Percentiles rank a stretch among this genome's conserved stretches.
phyloP scores from a whole-genome alignment of 2,797 vertebrate genomes.

The Oreochromis grahami region DNA sequence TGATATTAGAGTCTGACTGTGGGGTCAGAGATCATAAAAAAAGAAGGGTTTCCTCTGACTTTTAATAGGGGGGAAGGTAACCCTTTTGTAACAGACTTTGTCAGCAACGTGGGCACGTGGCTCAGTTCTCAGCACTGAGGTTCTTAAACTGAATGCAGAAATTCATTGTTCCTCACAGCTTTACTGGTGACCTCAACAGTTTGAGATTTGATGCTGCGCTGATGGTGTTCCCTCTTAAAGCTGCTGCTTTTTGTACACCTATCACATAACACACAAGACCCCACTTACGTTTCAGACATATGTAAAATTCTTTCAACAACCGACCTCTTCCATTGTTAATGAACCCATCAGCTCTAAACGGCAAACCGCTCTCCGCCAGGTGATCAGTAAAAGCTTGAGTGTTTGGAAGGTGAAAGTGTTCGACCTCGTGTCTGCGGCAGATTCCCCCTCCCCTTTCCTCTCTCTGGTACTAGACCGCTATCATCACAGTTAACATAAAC shows the following conservation, averaged over 20 bases:
- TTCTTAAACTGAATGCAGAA: not conserved
- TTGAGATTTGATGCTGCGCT: slow-evolving; percentile 72
- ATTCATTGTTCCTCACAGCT: slow-evolving; percentile 18
- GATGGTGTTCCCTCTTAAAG: slow-evolving; percentile 84
- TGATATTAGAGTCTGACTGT: not conserved
- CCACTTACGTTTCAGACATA: slow-evolving; percentile 28
- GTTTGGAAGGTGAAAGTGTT: slow-evolving; percentile 48
- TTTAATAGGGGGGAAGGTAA: slow-evolving; percentile 47
- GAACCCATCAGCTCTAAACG: slow-evolving; percentile 29
- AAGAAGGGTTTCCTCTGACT: slow-evolving; percentile 55
- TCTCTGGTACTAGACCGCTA: slow-evolving; percentile 82
- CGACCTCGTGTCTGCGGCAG: slow-evolving; percentile 68
- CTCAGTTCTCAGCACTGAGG: not conserved
- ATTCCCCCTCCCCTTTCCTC: slow-evolving; percentile 80
- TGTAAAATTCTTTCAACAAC: slow-evolving; percentile 40
- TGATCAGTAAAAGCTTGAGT: slow-evolving; percentile 31
- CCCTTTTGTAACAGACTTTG: slow-evolving; percentile 17
- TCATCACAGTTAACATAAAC: slow-evolving; percentile 77
- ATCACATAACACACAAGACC: slow-evolving; percentile 50
- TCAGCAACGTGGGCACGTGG: slow-evolving; percentile 7
- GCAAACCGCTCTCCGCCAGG: slow-evolving; percentile 4
- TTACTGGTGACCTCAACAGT: slow-evolving; percentile 18
- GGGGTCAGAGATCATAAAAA: not conserved
- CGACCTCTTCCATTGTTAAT: slow-evolving; percentile 20
- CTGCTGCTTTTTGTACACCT: slow-evolving; percentile 91